Evolutionary conservation across 2,113 vertebrate genomes (phyloP).

Genomic region (Aegithalos caudatus): DNA sequence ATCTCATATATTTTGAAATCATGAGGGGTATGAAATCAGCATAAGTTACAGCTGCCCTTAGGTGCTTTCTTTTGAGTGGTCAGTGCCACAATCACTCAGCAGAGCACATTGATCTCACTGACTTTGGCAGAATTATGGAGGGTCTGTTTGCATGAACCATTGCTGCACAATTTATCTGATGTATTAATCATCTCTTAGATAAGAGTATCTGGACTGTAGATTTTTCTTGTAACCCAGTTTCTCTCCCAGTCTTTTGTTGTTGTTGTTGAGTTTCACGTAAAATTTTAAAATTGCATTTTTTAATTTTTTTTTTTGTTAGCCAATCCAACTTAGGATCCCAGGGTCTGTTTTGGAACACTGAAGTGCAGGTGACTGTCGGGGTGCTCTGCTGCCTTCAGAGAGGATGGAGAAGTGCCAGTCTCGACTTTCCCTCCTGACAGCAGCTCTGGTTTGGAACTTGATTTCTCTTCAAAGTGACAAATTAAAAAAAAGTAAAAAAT

Average conservation of each 20-base stretch:
- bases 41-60: slow-evolving; percentile 53
- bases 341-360: not conserved
- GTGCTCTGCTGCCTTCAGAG: not conserved
- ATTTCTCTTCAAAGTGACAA: not conserved
- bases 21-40: slow-evolving; percentile 16
- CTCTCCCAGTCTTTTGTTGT: not conserved
- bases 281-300: not conserved
- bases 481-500: not conserved
- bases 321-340: not conserved
- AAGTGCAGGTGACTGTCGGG: not conserved
- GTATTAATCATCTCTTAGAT: slow-evolving; percentile 62
- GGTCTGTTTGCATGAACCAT: slow-evolving; percentile 47
- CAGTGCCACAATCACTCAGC: slow-evolving; percentile 54
- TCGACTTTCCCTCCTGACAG: not conserved
- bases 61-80: slow-evolving; percentile 49
- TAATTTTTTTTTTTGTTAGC: not conserved
- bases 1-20: slow-evolving; percentile 30
- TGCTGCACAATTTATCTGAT: slow-evolving; percentile 52
- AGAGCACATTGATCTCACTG: slow-evolving; percentile 53
- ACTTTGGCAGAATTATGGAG: slow-evolving; percentile 59
- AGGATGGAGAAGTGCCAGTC: not conserved
- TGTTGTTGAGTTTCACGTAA: not conserved
- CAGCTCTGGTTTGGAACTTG: not conserved
- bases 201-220: not conserved
- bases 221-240: slow-evolving; percentile 14